These are phyloP conservation scores for Urocolius indicus DNA, from an alignment of 2,113 vertebrate genomes.

Conservation along the genomic window DNA sequence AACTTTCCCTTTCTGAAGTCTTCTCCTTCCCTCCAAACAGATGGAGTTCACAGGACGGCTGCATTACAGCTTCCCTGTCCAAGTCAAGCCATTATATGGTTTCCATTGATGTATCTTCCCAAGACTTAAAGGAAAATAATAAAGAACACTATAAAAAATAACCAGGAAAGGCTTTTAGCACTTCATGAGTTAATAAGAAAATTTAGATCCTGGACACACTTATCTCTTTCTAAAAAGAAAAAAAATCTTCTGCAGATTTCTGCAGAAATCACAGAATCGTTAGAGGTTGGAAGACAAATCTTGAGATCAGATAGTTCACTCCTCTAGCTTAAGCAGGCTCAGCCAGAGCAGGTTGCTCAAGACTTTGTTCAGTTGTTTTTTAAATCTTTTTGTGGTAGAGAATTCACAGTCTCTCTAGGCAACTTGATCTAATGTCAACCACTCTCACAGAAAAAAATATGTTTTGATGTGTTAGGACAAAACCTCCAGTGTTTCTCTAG, in stretches of 20 bases:
- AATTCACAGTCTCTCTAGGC: background rate
- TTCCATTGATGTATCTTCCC: background rate
- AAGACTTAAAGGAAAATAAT: background rate
- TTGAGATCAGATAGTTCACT: background rate
- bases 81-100: background rate
- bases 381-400: background rate
- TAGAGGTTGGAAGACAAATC: background rate
- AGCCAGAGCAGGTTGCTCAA: background rate
- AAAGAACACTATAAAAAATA: background rate
- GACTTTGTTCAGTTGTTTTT: background rate
- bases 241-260: background rate
- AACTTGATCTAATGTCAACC: background rate
- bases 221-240: background rate
- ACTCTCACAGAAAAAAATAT: background rate
- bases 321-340: fast-evolving
- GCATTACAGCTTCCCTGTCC: background rate
- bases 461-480: background rate
- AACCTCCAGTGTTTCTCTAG: background rate
- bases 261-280: background rate
- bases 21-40: background rate
- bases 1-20: background rate
- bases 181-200: background rate
- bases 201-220: background rate
- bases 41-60: background rate
- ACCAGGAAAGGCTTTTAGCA: fast-evolving